phyloP scores from a whole-genome alignment of 2,113 vertebrate genomes.

The Tyto alba region DNA sequence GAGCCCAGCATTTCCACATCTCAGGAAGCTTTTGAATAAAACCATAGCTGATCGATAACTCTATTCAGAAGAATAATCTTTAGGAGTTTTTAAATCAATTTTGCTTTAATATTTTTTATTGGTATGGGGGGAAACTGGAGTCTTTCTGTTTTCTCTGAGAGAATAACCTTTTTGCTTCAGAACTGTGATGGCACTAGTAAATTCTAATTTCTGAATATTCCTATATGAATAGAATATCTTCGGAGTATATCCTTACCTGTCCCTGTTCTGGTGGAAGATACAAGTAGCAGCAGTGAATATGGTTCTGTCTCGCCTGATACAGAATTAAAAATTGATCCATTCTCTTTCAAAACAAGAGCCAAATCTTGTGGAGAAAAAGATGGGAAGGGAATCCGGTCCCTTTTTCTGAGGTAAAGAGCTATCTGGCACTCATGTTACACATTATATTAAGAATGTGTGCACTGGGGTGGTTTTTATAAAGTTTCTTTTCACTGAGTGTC shows the following conservation, averaged over 20 bases:
- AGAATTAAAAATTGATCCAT: conserved; percentile 91
- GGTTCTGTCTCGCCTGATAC: conserved; percentile 97
- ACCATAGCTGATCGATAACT: neutral
- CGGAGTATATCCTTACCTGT: conserved; percentile 95
- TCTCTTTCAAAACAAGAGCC: conserved; percentile 89
- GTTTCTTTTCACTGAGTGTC: neutral
- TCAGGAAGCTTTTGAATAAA: neutral
- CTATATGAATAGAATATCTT: conserved; percentile 80
- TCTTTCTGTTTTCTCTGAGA: neutral
- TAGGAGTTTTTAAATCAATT: neutral
- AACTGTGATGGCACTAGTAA: neutral
- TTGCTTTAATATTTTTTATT: neutral
- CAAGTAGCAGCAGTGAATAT: conserved; percentile 97
- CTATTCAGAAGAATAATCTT: neutral
- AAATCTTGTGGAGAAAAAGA: conserved; percentile 95
- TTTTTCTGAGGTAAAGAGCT: conserved; percentile 87
- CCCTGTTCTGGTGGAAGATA: conserved; percentile 94
- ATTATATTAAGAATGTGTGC: neutral
- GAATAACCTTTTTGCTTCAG: neutral
- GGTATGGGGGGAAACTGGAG: neutral
- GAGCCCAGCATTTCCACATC: neutral
- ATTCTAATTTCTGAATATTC: conserved; percentile 16
- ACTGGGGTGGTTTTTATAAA: neutral
- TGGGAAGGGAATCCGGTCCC: conserved; percentile 83
- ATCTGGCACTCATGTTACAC: neutral